These are phyloP conservation scores for Strigops habroptila DNA, from an alignment of 2,113 vertebrate genomes.

Conservation along the genomic window DNA sequence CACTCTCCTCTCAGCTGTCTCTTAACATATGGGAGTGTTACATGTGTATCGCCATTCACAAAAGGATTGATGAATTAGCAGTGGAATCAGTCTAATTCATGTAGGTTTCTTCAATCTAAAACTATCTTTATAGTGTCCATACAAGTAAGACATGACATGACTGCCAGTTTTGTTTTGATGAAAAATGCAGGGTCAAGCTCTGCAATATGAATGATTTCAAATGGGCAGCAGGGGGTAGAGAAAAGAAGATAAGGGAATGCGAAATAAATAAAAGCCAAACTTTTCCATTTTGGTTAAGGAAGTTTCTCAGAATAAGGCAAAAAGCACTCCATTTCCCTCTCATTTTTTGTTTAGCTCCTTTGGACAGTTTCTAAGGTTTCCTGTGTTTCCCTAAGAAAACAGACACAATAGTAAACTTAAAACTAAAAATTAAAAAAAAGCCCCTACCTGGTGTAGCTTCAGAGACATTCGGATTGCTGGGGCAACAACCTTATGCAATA, in stretches of 20 bases:
- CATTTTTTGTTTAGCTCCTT: background rate
- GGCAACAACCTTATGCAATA: conserved; percentile 92
- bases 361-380: background rate
- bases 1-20: background rate
- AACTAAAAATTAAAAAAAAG: background rate
- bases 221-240: background rate
- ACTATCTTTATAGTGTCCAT: background rate
- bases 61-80: background rate
- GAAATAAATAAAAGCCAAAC: background rate
- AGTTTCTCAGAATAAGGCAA: background rate
- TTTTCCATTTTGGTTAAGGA: background rate
- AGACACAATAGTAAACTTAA: background rate
- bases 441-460: conserved; percentile 91
- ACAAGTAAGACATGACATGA: background rate
- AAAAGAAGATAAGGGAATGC: background rate
- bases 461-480: conserved; percentile 95
- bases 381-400: background rate
- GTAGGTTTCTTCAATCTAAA: background rate
- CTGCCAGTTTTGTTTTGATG: background rate
- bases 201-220: background rate
- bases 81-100: background rate
- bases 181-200: background rate
- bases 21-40: background rate
- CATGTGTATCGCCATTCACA: background rate
- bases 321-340: background rate